phyloP scores from a whole-genome alignment of 2,113 vertebrate species.

The Ginglymostoma cirratum region DNA sequence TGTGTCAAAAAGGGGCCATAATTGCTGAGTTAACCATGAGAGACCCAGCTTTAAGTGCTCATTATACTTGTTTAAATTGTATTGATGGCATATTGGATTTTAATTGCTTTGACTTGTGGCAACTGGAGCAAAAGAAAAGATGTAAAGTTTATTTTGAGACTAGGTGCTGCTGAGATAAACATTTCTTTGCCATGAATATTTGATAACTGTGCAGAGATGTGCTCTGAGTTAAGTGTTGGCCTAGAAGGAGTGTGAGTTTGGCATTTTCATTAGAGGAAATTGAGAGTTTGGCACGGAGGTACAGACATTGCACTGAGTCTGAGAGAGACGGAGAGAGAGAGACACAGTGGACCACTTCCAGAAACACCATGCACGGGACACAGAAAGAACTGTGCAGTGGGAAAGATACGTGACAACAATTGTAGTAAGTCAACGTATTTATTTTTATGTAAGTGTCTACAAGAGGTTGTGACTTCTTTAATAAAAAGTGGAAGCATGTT shows the following conservation, averaged over 20 bases:
- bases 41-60: not conserved
- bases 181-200: not conserved
- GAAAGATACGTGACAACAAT: not conserved
- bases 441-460: not conserved
- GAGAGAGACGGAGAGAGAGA: not conserved
- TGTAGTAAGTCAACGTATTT: not conserved
- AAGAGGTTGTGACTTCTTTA: not conserved
- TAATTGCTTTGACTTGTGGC: constrained; percentile 1
- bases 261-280: not conserved
- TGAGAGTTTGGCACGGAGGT: not conserved
- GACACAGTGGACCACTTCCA: not conserved
- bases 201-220: not conserved
- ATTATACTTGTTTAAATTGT: constrained; percentile 17
- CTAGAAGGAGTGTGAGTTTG: not conserved
- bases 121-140: not conserved
- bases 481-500: not conserved
- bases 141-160: not conserved
- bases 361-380: not conserved
- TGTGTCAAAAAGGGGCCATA: not conserved
- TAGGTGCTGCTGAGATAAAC: not conserved
- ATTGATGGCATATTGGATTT: not conserved
- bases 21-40: not conserved
- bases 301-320: not conserved
- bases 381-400: not conserved
- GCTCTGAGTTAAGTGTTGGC: not conserved